Base-by-base conservation (phyloP, 2,113 vertebrate species). In the Indicator maculatus region DNA sequence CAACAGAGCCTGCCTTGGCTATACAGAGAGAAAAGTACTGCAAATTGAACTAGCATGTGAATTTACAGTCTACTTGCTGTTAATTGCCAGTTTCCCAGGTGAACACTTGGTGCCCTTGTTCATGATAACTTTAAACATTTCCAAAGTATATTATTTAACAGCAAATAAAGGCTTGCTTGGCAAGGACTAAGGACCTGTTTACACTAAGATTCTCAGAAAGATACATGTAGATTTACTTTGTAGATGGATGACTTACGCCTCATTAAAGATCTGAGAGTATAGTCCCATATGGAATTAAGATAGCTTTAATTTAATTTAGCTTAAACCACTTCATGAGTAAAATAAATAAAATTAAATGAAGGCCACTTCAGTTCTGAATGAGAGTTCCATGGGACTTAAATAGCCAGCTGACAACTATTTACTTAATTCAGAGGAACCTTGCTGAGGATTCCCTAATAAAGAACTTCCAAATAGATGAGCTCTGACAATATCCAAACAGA, bases 211-310 rank as follows among this genome's bases (percentile, higher is more conserved):
- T 79, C 66, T 55, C 5, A 2, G 31, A 26, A 92, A 89, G 47
- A 59, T 87, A 61, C 10, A 23, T 59, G 44, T 45, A 92, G 86
- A 92, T 94, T 96, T 90, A 84, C 77, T 87, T 89, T 75, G 50
- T 39, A 82, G 39, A 76, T 76, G 24, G 90, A 88, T 47, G 55
- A 93, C 14, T 82, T 94, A 82, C 0, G 0, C 20, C 66, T 72
- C n/a, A 30, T 73, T 82, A 88, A 74, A 36, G 41, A 74, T 71
- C 31, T 69, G n/a, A 64, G 55, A 90, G 44, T 20, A 70, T 4
- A 86, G 73, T 28, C 66, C 70, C 63, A 59, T n/a, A 59, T 26
- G 63, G 70, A 92, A 94, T 93, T 79, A 88, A 88, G 84, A 63
- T 27, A 50, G 6, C 2, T 75, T 89, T 84, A 84, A 93, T 86